Percentiles rank a stretch among this genome's conserved stretches.
These are phyloP conservation scores for Pelodytes ibericus DNA, from an alignment of 2,797 vertebrate species.

Conservation along the genomic window DNA sequence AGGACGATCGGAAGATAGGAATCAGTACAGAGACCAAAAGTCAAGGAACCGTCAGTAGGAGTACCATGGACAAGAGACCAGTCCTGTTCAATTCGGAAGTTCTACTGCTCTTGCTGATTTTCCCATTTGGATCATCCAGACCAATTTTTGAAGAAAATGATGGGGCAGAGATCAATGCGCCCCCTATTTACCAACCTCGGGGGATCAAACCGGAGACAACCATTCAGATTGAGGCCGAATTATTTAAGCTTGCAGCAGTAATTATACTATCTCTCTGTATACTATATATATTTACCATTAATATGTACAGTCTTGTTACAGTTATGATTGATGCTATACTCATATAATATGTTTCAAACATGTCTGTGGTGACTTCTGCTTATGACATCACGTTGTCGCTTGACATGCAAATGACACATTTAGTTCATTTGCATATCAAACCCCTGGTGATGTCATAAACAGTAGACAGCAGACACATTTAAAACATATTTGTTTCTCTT, in stretches of 20 bases:
- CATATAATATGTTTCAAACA: too few species aligned
- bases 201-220: neutral
- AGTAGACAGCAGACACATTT: too few species aligned
- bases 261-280: too few species aligned
- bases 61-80: neutral
- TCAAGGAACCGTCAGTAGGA: neutral
- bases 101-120: neutral
- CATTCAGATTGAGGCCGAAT: slow-evolving; percentile 3
- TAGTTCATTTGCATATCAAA: too few species aligned
- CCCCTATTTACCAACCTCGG: neutral
- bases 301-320: too few species aligned
- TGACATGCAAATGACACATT: too few species aligned
- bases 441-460: too few species aligned
- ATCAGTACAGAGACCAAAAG: neutral
- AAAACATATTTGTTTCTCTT: too few species aligned
- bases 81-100: neutral
- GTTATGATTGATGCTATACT: too few species aligned
- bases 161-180: slow-evolving; percentile 7
- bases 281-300: too few species aligned
- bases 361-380: too few species aligned
- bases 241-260: slow-evolving; percentile 42
- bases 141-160: slow-evolving; percentile 22
- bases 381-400: too few species aligned
- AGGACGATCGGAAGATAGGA: neutral
- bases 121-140: slow-evolving; percentile 27